These are phyloP conservation scores for Erannis defoliaria DNA, from an alignment of 2,888 invertebrate species.

Conservation along the genomic window DNA sequence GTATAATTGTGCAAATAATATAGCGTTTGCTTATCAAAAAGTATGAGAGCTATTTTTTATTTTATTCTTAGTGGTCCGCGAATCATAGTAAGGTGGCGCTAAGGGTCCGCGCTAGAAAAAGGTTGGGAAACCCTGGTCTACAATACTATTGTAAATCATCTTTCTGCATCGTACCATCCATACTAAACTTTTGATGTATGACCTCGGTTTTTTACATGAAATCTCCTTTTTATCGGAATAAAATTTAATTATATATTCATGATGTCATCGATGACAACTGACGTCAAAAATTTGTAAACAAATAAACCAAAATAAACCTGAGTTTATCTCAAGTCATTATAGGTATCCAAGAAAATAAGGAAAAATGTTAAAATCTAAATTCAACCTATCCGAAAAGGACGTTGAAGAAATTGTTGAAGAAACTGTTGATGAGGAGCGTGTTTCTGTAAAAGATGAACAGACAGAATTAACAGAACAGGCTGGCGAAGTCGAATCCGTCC, in stretches of 20 bases:
- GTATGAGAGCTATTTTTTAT: no score
- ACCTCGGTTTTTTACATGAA: not conserved
- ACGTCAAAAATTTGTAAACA: not conserved
- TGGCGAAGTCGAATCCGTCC: constrained; percentile 39
- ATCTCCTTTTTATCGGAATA: not conserved
- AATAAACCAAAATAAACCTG: not conserved
- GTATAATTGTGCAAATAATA: no score
- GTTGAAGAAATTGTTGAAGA: constrained; percentile 13
- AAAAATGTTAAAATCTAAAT: constrained; percentile 71
- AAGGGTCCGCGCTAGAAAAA: no score
- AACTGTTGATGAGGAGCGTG: not conserved
- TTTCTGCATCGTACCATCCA: no score
- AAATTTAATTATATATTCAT: not conserved
- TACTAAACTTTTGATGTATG: not conserved
- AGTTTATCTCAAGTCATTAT: not conserved
- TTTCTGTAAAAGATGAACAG: not conserved
- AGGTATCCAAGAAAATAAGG: not conserved
- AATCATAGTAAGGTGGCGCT: no score
- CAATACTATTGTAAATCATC: no score
- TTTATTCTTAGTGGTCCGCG: no score
- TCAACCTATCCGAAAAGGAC: constrained; percentile 49
- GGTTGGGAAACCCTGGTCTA: no score
- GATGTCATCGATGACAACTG: not conserved
- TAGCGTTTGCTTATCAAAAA: no score
- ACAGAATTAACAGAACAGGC: constrained; percentile 35